These are phyloP conservation scores for Gastrophryne carolinensis DNA, from an alignment of 2,797 vertebrate genomes.

Conservation along the genomic window DNA sequence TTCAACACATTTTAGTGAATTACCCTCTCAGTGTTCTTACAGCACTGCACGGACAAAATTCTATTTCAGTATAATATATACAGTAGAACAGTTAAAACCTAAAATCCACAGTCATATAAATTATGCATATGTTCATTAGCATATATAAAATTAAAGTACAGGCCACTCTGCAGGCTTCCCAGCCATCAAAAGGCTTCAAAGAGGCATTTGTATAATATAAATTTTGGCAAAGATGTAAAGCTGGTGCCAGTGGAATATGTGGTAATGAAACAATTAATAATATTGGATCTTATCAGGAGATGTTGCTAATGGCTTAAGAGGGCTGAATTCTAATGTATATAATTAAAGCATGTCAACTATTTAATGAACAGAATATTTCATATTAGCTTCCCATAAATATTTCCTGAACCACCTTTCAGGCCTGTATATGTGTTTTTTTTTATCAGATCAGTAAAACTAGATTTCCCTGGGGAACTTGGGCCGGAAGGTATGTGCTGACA, in stretches of 20 bases:
- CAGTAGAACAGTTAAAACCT: not conserved
- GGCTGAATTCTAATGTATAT: slow-evolving; percentile 42
- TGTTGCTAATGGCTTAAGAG: slow-evolving; percentile 38
- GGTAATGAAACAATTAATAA: slow-evolving; percentile 48
- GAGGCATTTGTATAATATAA: slow-evolving; percentile 34
- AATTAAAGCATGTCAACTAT: slow-evolving; percentile 46
- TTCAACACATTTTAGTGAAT: no score
- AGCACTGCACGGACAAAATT: no score
- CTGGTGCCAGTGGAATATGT: slow-evolving; percentile 38
- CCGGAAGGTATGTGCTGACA: slow-evolving; percentile 13
- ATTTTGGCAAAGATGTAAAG: slow-evolving; percentile 36
- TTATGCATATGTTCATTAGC: slow-evolving; percentile 25
- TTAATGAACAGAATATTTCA: slow-evolving; percentile 49
- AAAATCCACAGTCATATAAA: slow-evolving; percentile 13
- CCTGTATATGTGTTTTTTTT: slow-evolving; percentile 6
- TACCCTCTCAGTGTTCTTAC: no score
- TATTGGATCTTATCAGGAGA: slow-evolving; percentile 38
- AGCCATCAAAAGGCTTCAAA: slow-evolving; percentile 31
- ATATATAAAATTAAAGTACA: slow-evolving; percentile 35
- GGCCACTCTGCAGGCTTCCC: slow-evolving; percentile 1
- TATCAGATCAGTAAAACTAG: slow-evolving; percentile 8
- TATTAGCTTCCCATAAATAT: slow-evolving; percentile 39
- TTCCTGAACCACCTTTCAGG: slow-evolving; percentile 24
- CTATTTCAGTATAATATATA: not conserved
- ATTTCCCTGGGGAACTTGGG: slow-evolving; percentile 15